A percentile compares a stretch with the other conserved stretches of the same genome.
phyloP scores from a whole-genome alignment of 2,888 invertebrate species.

The Melikaiella ostensackeni region DNA sequence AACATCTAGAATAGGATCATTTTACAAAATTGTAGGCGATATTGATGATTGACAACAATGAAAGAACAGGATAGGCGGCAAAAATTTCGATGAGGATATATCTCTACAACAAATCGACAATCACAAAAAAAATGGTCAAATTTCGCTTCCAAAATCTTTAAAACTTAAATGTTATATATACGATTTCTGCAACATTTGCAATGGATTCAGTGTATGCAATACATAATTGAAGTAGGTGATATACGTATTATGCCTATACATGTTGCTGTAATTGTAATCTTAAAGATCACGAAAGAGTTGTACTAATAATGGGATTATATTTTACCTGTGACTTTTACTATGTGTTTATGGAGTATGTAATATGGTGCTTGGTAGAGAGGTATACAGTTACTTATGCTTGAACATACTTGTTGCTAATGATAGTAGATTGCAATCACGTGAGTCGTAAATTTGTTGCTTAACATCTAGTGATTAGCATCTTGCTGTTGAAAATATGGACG shows the following conservation, averaged over 20 bases:
- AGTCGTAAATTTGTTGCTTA: constrained; percentile 20
- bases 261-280: background rate
- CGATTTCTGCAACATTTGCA: no score
- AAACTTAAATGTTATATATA: no score
- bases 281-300: background rate
- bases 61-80: no score
- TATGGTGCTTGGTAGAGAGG: background rate
- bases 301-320: background rate
- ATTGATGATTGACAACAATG: no score
- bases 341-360: constrained; percentile 7
- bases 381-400: background rate
- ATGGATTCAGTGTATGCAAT: background rate
- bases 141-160: no score
- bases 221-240: background rate
- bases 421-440: constrained; percentile 6
- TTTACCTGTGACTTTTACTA: background rate
- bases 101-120: no score
- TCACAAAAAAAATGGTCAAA: no score
- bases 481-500: constrained; percentile 9
- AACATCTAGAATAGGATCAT: no score
- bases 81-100: no score
- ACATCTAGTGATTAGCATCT: constrained; percentile 15
- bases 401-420: constrained; percentile 23
- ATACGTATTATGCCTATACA: background rate
- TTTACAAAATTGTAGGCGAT: no score